Conservation (phyloP, 2,113 vertebrate genomes). For the Catharus fuscescens region DNA sequence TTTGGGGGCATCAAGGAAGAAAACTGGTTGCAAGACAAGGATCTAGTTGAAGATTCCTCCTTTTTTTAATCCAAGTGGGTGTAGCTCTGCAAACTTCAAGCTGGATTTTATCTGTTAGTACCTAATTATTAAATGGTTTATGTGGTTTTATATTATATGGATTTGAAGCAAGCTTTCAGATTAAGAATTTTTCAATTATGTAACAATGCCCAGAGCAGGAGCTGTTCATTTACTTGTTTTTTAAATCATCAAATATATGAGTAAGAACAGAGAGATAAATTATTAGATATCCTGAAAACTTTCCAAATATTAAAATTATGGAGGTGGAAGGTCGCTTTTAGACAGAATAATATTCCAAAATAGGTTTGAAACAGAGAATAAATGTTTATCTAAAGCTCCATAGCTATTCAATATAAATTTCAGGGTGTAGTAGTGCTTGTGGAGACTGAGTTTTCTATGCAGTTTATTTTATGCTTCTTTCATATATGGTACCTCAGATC, state of each 20-base stretch:
- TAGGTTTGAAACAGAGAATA: not conserved
- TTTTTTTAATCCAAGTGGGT: not conserved
- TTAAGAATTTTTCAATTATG: slow-evolving; percentile 40
- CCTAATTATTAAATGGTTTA: slow-evolving; percentile 43
- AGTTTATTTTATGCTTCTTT: not conserved
- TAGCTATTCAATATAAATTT: not conserved
- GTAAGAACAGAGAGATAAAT: slow-evolving; percentile 5
- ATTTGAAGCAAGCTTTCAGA: slow-evolving; percentile 34
- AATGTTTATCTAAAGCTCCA: not conserved
- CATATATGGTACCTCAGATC: not conserved
- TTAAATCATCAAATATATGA: slow-evolving; percentile 1
- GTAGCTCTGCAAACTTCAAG: slow-evolving; percentile 1
- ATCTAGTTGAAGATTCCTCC: not conserved
- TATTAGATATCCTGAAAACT: not conserved
- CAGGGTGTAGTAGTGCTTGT: not conserved
- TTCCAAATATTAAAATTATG: slow-evolving; percentile 8
- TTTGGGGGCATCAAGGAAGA: not conserved
- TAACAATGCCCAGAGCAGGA: slow-evolving; percentile 46
- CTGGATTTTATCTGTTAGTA: slow-evolving; percentile 27
- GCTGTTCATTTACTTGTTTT: not conserved
- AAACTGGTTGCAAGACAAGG: not conserved
- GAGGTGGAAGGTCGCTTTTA: not conserved
- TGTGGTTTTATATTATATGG: slow-evolving; percentile 16
- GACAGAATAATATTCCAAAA: not conserved
- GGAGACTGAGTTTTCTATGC: not conserved